A percentile compares a stretch with the other conserved stretches of the same genome.
phyloP scores from a whole-genome alignment of 2,888 invertebrate genomes.

The Dicyrtomina minuta region DNA sequence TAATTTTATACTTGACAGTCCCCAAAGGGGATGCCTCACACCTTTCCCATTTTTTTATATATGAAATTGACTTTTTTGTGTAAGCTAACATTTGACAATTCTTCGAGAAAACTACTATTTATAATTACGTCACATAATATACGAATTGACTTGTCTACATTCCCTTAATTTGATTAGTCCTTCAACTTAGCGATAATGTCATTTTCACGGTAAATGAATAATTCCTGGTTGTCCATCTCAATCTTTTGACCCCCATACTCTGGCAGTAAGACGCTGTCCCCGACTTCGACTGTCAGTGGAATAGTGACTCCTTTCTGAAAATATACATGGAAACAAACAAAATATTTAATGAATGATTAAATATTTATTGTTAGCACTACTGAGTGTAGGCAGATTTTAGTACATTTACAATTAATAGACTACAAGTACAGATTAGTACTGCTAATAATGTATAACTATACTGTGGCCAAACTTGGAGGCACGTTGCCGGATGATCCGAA shows the following conservation, averaged over 20 bases:
- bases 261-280: constrained; percentile 92
- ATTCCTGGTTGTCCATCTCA: constrained; percentile 81
- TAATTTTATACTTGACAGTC: no score
- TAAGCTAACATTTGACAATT: no score
- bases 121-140: no score
- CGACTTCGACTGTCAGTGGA: constrained; percentile 79
- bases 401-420: constrained; percentile 19
- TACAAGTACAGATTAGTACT: no score
- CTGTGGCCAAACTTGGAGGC: constrained; percentile 51
- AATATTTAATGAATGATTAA: not conserved
- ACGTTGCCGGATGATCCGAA: constrained; percentile 38
- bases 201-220: constrained; percentile 88
- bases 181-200: constrained; percentile 94
- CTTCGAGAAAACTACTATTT: no score
- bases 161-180: constrained; percentile 46
- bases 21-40: no score
- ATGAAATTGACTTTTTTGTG: no score
- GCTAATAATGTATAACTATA: not conserved
- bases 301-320: constrained; percentile 76
- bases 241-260: constrained; percentile 99
- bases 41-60: no score
- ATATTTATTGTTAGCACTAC: not conserved
- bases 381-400: not conserved
- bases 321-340: constrained; percentile 41
- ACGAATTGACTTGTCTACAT: no score